A percentile compares a stretch with the other conserved stretches of the same genome.
These are phyloP conservation scores for Lerista edwardsae DNA, from an alignment of 2,797 vertebrate genomes.

Conservation along the genomic window DNA sequence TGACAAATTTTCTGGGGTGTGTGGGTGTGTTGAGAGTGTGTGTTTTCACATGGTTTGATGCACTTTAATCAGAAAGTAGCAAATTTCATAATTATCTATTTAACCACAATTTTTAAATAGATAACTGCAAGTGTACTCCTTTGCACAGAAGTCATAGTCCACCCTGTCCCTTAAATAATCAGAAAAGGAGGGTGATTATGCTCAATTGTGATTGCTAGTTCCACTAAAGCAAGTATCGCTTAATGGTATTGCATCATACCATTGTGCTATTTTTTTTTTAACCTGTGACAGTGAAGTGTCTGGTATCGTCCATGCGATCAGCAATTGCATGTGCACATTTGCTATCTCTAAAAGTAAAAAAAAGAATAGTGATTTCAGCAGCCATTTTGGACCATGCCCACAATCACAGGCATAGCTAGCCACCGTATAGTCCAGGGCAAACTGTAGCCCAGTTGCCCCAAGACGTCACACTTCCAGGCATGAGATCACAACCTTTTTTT, in stretches of 20 bases:
- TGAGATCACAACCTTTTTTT: no score
- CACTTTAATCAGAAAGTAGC: background rate
- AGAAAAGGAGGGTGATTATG: slow-evolving; percentile 26
- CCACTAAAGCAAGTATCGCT: slow-evolving; percentile 20
- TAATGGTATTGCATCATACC: background rate
- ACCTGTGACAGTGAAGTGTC: background rate
- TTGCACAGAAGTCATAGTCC: background rate
- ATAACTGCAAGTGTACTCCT: slow-evolving; percentile 24
- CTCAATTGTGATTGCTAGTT: slow-evolving; percentile 29
- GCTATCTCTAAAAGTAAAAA: background rate
- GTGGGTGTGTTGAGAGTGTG: background rate
- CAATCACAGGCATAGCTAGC: no score
- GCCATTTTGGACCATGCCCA: background rate
- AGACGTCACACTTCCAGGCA: no score
- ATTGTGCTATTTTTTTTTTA: slow-evolving; percentile 6
- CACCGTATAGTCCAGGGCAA: no score
- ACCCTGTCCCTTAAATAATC: slow-evolving; percentile 36
- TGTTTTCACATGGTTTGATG: background rate
- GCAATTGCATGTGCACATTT: background rate
- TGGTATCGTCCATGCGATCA: background rate
- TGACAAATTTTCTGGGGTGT: background rate
- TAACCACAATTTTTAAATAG: background rate
- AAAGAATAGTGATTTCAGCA: background rate
- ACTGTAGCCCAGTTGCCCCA: no score
- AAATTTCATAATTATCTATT: accelerated